A percentile compares a stretch with the other conserved stretches of the same genome.
Conservation (phyloP, 2,888 invertebrate genomes). For the Poecilobothrus nobilitatus region DNA sequence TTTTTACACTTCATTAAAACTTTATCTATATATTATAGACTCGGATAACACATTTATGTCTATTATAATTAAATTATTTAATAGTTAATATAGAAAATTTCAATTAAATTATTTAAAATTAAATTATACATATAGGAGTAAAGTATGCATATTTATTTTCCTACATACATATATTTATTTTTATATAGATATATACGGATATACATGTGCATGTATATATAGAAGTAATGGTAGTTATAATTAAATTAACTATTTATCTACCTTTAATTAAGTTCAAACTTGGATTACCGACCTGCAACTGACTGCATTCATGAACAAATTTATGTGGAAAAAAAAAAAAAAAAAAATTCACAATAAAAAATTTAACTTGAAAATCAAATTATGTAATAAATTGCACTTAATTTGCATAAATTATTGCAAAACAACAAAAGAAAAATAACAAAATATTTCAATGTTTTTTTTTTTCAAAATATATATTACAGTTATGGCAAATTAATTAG, state of each 20-base stretch:
- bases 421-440: too few species aligned
- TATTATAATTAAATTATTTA: too few species aligned
- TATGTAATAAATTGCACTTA: neutral
- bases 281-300: neutral
- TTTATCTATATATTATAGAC: too few species aligned
- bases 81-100: too few species aligned
- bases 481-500: too few species aligned
- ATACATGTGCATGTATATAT: neutral
- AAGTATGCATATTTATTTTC: too few species aligned
- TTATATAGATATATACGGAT: neutral
- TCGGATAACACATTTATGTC: too few species aligned
- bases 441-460: too few species aligned
- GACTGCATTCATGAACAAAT: neutral
- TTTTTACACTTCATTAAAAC: too few species aligned
- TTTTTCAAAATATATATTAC: too few species aligned
- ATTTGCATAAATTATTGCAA: neutral
- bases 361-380: neutral
- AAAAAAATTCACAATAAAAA: neutral
- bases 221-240: neutral
- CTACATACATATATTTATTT: neutral
- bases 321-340: neutral
- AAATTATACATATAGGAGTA: too few species aligned
- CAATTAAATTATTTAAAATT: too few species aligned
- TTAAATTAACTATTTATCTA: neutral
- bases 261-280: neutral